A percentile compares a stretch with the other conserved stretches of the same genome.
These are phyloP conservation scores for Cephus sareptanus DNA, from an alignment of 2,888 invertebrate genomes.

Conservation along the genomic window DNA sequence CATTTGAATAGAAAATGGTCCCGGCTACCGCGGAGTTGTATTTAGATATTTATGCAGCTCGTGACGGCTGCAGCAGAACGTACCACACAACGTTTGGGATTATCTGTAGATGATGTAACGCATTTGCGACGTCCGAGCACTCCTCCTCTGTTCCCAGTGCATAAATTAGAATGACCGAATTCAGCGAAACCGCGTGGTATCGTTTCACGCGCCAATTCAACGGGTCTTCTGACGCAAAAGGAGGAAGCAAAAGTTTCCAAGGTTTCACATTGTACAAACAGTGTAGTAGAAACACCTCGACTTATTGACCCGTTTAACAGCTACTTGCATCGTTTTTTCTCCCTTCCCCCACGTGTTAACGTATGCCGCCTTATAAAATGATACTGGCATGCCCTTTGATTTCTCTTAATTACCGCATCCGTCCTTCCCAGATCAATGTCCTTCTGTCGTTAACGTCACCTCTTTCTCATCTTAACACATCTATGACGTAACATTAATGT, in stretches of 20 bases:
- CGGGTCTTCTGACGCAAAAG: not conserved
- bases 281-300: not conserved
- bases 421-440: not conserved
- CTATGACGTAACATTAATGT: not conserved
- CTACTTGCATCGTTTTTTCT: not conserved
- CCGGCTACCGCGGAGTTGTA: not conserved
- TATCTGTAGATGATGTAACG: not conserved
- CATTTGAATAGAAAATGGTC: not conserved
- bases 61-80: not conserved
- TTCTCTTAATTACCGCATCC: not conserved
- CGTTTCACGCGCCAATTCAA: not conserved
- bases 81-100: not conserved
- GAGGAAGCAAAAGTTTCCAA: not conserved
- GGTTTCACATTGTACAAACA: not conserved
- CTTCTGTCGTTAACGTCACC: not conserved
- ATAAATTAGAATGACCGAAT: not conserved
- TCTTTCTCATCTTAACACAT: not conserved
- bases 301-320: not conserved
- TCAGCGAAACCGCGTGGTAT: not conserved
- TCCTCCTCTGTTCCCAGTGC: not conserved
- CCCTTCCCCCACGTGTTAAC: not conserved
- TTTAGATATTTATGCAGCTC: not conserved
- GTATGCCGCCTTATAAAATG: not conserved
- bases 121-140: not conserved
- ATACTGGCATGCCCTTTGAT: not conserved